Evolutionary conservation across 2,797 vertebrate species (phyloP), one percentile per base, ranked within the genome.

Genomic region (Chrosomus eos): DNA sequence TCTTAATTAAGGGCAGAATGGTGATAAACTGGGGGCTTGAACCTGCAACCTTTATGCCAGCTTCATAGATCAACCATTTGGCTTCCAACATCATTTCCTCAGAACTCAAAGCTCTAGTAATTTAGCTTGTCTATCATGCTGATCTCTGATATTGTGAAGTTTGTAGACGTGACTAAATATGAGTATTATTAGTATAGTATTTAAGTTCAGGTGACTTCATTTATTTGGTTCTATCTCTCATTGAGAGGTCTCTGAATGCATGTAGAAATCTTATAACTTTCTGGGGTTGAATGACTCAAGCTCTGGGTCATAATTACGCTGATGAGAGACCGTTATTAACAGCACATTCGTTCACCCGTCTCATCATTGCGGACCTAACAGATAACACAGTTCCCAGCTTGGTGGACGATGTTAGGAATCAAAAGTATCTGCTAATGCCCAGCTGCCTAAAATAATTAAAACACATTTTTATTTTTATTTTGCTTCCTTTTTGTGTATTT

Each of bases 291-390:
- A 67, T 67, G 81, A 75, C 43, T 74, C 55, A 36, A 82, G 40
- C 40, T 66, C 45, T 3, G 71, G 81, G 58, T 51, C 31, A 53
- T 83, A 67, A 83, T 75, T 75, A 83, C 81, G 1, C 43, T 66
- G 71, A 82, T 53, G 71, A 75, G 40, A 38, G 28, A 19, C 7
- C 5, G 71, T 70, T 66, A 38, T 74, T 82, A 74, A 74, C 81
- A 66, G 81, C 71, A 73, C 31, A 73, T 64, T 82, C 9, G 18
- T 74, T 82, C 58, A 82, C 81, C 71, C 43, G 21, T 64, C 8
- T 74, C 81, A 82, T 82, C 71, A 66, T 7, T 64, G 31, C 9
- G 66, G 55, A 82, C 55, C 40, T 36, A 64, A 64, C 81, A 64
- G 60, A 82, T 73, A 38, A 60, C 80, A 73, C 13, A 33, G 7